phyloP scores from a whole-genome alignment of 2,113 vertebrate genomes.

The Morone chrysops region DNA sequence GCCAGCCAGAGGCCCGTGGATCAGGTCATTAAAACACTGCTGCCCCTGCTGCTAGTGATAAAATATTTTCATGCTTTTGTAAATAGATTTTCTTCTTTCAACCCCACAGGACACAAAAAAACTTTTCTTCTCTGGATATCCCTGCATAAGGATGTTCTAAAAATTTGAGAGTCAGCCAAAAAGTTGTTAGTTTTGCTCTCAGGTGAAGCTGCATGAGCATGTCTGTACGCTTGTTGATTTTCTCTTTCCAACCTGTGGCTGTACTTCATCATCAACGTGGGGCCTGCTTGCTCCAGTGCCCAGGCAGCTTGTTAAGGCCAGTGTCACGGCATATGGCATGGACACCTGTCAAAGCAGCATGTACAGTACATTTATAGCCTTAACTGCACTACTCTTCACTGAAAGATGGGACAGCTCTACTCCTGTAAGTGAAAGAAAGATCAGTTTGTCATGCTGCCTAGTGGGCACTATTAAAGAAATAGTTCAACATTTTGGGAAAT shows the following conservation, averaged over 20 bases:
- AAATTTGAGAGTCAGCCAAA: slow-evolving; percentile 47
- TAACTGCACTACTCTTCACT: slow-evolving; percentile 83
- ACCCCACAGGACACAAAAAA: slow-evolving; percentile 89
- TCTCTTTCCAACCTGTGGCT: slow-evolving; percentile 46
- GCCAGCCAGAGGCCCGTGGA: slow-evolving; percentile 93
- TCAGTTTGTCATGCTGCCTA: slow-evolving; percentile 79
- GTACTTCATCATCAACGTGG: slow-evolving; percentile 27
- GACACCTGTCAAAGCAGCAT: slow-evolving; percentile 89
- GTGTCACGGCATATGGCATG: neutral
- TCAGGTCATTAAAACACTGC: slow-evolving; percentile 97
- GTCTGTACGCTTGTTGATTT: slow-evolving; percentile 22
- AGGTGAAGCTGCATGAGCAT: slow-evolving; percentile 55
- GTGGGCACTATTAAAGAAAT: slow-evolving; percentile 87
- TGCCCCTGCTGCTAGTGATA: slow-evolving; percentile 95
- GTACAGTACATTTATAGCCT: slow-evolving; percentile 81
- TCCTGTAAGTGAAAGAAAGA: slow-evolving; percentile 68
- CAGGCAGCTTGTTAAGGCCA: neutral
- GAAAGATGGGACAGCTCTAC: slow-evolving; percentile 73
- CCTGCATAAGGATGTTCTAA: slow-evolving; percentile 30
- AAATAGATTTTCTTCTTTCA: slow-evolving; percentile 97
- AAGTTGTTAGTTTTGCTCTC: slow-evolving; percentile 60
- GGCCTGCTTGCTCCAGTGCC: neutral
- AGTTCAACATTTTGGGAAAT: neutral
- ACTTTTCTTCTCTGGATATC: slow-evolving; percentile 55
- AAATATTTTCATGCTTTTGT: slow-evolving; percentile 99